Evolutionary conservation across 2,888 invertebrate genomes (phyloP).

Genomic region (Drepanosiphum platanoidis): DNA sequence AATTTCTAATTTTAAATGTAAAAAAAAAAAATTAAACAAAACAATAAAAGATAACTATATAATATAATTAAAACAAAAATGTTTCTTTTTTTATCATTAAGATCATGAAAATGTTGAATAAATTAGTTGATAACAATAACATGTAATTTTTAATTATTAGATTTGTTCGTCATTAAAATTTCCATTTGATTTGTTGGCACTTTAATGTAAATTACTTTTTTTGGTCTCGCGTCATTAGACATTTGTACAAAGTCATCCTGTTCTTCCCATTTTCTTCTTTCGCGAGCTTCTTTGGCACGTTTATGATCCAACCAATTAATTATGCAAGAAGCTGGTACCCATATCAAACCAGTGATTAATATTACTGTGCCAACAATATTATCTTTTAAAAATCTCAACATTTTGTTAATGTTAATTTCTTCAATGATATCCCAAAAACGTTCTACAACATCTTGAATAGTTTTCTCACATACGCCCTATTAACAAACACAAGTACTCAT

Average conservation of each 20-base stretch:
- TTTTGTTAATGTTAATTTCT: slow-evolving; percentile 93
- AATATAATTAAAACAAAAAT: slow-evolving; percentile 21
- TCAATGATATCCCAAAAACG: slow-evolving; percentile 98
- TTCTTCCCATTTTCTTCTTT: slow-evolving; percentile 48
- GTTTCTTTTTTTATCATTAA: background rate
- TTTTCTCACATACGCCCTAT: slow-evolving; percentile 93
- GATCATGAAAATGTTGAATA: slow-evolving; percentile 21
- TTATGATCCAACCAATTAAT: slow-evolving; percentile 81
- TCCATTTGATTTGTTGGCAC: slow-evolving; percentile 46
- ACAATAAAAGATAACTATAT: slow-evolving; percentile 49
- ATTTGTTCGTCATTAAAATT: slow-evolving; percentile 43
- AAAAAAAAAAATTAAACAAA: slow-evolving; percentile 35
- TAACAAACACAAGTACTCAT: slow-evolving; percentile 8
- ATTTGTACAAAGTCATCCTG: slow-evolving; percentile 48
- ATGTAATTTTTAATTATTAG: slow-evolving; percentile 4
- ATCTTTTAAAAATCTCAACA: slow-evolving; percentile 86
- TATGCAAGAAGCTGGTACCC: slow-evolving; percentile 93
- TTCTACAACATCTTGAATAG: slow-evolving; percentile 93
- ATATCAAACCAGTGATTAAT: slow-evolving; percentile 87
- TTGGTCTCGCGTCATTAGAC: slow-evolving; percentile 53
- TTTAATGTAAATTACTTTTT: slow-evolving; percentile 57
- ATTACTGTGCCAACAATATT: slow-evolving; percentile 95
- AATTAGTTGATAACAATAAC: background rate
- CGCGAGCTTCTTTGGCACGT: slow-evolving; percentile 66
- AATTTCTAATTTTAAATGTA: background rate